phyloP scores from a whole-genome alignment of 2,113 vertebrate genomes.

The Lepus timidus region DNA sequence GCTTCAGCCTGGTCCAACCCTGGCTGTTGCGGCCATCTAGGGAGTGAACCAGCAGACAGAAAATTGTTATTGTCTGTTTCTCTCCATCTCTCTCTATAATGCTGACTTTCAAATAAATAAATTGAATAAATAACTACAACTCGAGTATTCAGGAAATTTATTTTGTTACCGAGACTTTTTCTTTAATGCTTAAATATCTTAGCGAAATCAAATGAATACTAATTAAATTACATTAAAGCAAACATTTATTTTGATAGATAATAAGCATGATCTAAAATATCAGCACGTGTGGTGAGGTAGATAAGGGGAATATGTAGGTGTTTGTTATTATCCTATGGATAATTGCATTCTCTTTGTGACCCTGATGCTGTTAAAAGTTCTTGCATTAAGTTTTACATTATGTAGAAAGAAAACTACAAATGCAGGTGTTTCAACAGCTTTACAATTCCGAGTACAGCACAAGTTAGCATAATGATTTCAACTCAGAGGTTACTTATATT shows the following conservation, averaged over 20 bases:
- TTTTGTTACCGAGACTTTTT: constrained; percentile 19
- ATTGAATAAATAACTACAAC: too few species aligned
- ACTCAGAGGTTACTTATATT: neutral
- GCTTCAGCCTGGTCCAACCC: too few species aligned
- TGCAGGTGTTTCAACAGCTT: neutral
- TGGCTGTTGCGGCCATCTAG: too few species aligned
- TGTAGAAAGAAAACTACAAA: neutral
- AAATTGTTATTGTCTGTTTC: too few species aligned
- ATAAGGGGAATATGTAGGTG: neutral
- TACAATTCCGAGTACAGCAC: neutral
- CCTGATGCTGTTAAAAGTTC: neutral
- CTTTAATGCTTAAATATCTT: neutral
- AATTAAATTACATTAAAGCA: constrained; percentile 56
- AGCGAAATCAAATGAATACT: constrained; percentile 57
- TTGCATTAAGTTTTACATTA: neutral
- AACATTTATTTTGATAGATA: neutral
- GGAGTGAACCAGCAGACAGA: too few species aligned
- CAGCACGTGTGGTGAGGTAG: neutral
- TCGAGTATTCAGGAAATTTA: neutral
- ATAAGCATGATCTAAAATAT: constrained; percentile 48
- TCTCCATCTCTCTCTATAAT: too few species aligned
- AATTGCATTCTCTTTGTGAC: constrained; percentile 11
- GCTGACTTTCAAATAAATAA: too few species aligned
- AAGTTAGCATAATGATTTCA: neutral
- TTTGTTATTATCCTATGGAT: neutral